Evolutionary conservation across 2,888 invertebrate genomes (phyloP).

Genomic region (Glyphotaelius pellucidus): DNA sequence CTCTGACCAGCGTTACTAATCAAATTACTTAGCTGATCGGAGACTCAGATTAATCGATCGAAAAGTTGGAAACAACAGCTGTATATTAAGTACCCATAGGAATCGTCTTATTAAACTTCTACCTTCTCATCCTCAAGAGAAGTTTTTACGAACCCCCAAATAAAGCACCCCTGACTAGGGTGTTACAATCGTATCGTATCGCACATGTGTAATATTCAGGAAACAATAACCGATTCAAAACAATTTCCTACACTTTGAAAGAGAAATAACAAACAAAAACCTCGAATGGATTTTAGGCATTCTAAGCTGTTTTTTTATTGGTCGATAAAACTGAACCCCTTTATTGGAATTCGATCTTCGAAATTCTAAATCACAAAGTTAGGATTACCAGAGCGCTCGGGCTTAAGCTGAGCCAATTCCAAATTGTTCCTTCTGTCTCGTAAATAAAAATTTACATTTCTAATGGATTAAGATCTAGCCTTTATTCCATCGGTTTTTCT

Average conservation of each 20-base stretch:
- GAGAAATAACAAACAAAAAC: conserved; percentile 2
- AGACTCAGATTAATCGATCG: no score
- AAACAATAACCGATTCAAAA: not conserved
- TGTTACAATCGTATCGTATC: not conserved
- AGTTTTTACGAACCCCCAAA: no score
- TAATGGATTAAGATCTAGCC: conserved; percentile 54
- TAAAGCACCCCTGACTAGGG: not conserved
- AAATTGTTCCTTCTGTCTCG: conserved; percentile 44
- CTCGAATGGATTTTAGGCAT: not conserved
- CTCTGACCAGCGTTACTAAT: no score
- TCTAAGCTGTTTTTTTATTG: conserved; percentile 15
- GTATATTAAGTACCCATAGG: no score
- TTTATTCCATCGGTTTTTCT: conserved; percentile 30
- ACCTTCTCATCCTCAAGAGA: no score
- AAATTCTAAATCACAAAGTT: conserved; percentile 46
- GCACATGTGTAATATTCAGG: not conserved
- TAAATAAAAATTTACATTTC: conserved; percentile 55
- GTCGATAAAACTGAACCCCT: conserved; percentile 49
- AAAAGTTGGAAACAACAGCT: no score
- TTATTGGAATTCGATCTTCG: conserved; percentile 50
- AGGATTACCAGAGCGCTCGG: conserved; percentile 44
- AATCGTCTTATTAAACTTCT: no score
- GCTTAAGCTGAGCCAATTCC: conserved; percentile 38
- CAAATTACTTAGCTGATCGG: no score
- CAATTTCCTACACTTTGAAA: not conserved